phyloP scores from a whole-genome alignment of 2,888 invertebrate species.

The Plagodis dolabraria region DNA sequence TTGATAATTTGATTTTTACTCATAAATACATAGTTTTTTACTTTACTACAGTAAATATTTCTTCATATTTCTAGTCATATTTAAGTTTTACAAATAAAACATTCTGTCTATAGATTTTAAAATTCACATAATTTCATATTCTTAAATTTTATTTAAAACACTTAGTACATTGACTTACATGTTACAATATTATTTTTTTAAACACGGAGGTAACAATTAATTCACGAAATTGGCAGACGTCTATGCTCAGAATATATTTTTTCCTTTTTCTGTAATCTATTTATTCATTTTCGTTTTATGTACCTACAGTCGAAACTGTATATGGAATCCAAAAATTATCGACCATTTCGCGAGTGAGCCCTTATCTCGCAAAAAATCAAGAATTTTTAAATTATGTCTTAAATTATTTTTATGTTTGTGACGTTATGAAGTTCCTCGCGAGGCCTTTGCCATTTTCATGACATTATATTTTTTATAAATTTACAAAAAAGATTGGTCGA shows the following conservation, averaged over 20 bases:
- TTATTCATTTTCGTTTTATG: slow-evolving; percentile 33
- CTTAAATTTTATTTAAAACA: slow-evolving; percentile 62
- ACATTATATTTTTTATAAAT: slow-evolving; percentile 61
- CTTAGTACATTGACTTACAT: slow-evolving; percentile 67
- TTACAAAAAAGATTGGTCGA: slow-evolving; percentile 73
- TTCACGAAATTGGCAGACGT: slow-evolving; percentile 48
- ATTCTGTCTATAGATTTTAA: slow-evolving; percentile 48
- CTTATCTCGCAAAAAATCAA: slow-evolving; percentile 55
- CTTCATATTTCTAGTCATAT: slow-evolving; percentile 63
- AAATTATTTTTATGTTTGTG: slow-evolving; percentile 30
- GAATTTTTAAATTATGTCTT: slow-evolving; percentile 58
- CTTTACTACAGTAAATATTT: slow-evolving; percentile 65
- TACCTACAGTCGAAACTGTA: slow-evolving; percentile 31
- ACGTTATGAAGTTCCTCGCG: slow-evolving; percentile 36
- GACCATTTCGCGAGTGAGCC: slow-evolving; percentile 69
- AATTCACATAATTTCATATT: slow-evolving; percentile 47
- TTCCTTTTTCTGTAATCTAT: slow-evolving; percentile 14
- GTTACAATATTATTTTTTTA: slow-evolving; percentile 52
- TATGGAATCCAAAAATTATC: slow-evolving; percentile 64
- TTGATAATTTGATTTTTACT: slow-evolving; percentile 57
- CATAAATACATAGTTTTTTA: slow-evolving; percentile 57
- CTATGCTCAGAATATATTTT: slow-evolving; percentile 23
- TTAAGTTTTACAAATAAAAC: slow-evolving; percentile 47
- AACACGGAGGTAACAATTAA: slow-evolving; percentile 69
- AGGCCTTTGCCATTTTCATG: slow-evolving; percentile 47